phyloP scores from a whole-genome alignment of 1,140 invertebrate species.

The Aradophagus sp. region DNA sequence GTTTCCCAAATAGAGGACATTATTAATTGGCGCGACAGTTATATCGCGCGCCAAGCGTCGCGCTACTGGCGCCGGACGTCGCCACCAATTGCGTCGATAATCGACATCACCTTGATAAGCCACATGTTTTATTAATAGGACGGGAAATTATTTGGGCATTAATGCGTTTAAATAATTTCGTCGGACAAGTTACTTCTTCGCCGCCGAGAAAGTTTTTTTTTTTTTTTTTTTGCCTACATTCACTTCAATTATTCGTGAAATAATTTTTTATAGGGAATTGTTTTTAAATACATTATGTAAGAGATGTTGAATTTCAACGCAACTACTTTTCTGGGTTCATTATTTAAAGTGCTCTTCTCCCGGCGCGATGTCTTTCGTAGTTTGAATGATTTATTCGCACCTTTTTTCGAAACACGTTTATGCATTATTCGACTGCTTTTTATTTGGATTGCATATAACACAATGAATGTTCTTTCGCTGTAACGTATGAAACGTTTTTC shows the following conservation, averaged over 20 bases:
- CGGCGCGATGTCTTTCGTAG: constrained; percentile 1
- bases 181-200: too few relatives aligned
- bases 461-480: constrained; percentile 33
- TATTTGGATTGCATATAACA: constrained; percentile 42
- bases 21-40: constrained; percentile 38
- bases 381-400: constrained; percentile 35
- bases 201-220: too few relatives aligned
- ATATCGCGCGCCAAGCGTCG: constrained; percentile 21
- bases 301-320: too few relatives aligned
- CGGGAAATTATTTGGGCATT: too few relatives aligned
- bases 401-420: constrained; percentile 28
- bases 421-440: constrained; percentile 31
- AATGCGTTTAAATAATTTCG: too few relatives aligned
- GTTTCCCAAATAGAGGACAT: constrained; percentile 35
- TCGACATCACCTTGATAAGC: constrained; percentile 14
- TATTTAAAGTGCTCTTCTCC: constrained; percentile 40
- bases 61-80: too few relatives aligned
- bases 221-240: too few relatives aligned
- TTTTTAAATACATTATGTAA: too few relatives aligned
- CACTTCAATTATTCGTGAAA: too few relatives aligned
- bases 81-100: constrained; percentile 39
- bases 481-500: too few relatives aligned
- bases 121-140: constrained; percentile 27
- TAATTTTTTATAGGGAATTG: too few relatives aligned
- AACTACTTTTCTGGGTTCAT: constrained; percentile 27